Evolutionary conservation across 2,797 vertebrate species (phyloP), one percentile per base, ranked within the genome.

Genomic region (Lacerta agilis): DNA sequence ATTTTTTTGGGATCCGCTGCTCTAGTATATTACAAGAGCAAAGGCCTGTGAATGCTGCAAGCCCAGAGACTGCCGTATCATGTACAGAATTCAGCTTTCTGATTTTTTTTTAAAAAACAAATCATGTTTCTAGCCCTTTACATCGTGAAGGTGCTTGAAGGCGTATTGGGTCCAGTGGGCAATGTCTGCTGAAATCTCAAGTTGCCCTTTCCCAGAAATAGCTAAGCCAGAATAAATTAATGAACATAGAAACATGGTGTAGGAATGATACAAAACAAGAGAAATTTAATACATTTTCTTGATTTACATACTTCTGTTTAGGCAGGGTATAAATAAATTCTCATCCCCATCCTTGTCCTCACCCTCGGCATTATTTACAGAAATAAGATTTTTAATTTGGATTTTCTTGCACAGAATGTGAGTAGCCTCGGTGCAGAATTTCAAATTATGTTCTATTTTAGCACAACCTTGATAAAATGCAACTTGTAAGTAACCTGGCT

Each of bases 121-220:
- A 64, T 18, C 23, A 88, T 18, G n/a, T 18, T 58, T 83, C 20
- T 13, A 41, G 61, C 2, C 49, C 25, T 41, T 23, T 45, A 33
- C 11, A 5, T 71, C 27, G 8, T 61, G 49, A 75, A 75, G 49
- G 36, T 18, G 4, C 69, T 61, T 84, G 69, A 18, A 27, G 0
- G 67, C 23, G 1, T 15, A 41, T 0, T 0, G 5, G 49, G 84
- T 2, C 8, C 78, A 41, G 29, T 1, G 1, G 23, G 17, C 25
- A 41, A 13, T 6, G 25, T 17, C 17, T 38, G 8, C 49, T 61
- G 49, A 84, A 75, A 27, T 55, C 17, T 72, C n/a, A 23, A 49
- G 9, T 61, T 61, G 11, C 45, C 71, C 23, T 36, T 84, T 1
- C n/a, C 6, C 23, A 73, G 27, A 13, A 86, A 72, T 27, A 67